These are phyloP conservation scores for Setophaga petechia DNA, from an alignment of 2,113 vertebrate species.

Conservation along the genomic window DNA sequence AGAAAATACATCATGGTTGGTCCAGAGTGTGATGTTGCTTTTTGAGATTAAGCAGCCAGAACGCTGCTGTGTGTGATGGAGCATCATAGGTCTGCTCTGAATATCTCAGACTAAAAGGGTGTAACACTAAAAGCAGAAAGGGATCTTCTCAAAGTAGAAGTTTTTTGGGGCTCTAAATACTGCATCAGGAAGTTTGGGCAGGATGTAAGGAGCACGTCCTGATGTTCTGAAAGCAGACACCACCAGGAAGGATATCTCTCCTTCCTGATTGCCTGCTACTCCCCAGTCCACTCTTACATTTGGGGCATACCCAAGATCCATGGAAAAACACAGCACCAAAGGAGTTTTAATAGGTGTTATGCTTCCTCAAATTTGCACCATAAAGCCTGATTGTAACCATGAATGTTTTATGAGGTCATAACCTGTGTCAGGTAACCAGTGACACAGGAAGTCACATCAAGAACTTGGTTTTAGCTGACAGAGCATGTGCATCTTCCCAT, in stretches of 20 bases:
- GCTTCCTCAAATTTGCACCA: background rate
- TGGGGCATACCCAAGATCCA: background rate
- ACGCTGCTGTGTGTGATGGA: background rate
- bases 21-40: background rate
- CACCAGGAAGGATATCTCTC: background rate
- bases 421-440: background rate
- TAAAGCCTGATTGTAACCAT: background rate
- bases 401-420: background rate
- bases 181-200: background rate
- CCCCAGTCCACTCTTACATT: background rate
- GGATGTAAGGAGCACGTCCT: background rate
- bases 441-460: background rate
- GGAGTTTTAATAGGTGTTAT: background rate
- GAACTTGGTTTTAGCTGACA: background rate
- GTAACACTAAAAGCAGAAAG: background rate
- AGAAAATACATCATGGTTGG: background rate
- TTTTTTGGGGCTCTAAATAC: background rate
- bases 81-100: background rate
- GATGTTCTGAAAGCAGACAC: background rate
- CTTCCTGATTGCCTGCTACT: background rate
- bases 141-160: background rate
- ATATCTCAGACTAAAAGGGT: background rate
- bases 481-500: background rate
- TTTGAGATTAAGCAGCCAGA: background rate
- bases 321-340: background rate